Base-by-base conservation (phyloP, 2,797 vertebrate species). In the Champsocephalus gunnari region DNA sequence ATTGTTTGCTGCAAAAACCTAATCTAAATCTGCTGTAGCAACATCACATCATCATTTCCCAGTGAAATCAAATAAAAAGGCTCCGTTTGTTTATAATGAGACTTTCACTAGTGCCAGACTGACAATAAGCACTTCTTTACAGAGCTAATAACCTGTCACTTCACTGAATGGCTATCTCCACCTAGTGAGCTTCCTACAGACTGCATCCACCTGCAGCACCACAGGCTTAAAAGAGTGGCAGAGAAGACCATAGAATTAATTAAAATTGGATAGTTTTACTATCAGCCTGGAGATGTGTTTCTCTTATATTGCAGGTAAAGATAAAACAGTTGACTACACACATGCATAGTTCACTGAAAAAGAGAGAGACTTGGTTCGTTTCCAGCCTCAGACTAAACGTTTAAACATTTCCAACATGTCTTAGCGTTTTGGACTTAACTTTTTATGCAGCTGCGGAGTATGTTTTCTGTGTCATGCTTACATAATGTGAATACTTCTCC, bases 111-210 rank as follows among this genome's bases (percentile, higher is more conserved):
- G 3, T n/a, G 50, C 12, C 53, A 48, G 9, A 45, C 19, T 64
- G 0, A 50, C 21, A 75, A 65, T 43, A 32, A 77, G 61, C 38
- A 11, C n/a, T 21, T 54, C 28, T 72, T 17, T 28, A 71, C 13
- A 48, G 10, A 62, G 9, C 32, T 44, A 12, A 62, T 63, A 50
- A 71, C 9, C 16, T 55, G 21, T 56, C 5, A 16, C 51, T 87
- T 88, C 53, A 58, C 75, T 92, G 91, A 90, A 92, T 88, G 79
- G 76, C 91, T 86, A 93, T 90, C 92, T 43, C 94, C 94, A 94
- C 92, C 93, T 94, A 93, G 94, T 94, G 94, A 92, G 65, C 41
- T 65, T 66, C 83, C 63, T 16, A 49, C 38, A 70, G 84, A 88
- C 67, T 90, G 77, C 93, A 73, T 55, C 73, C 58, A 87, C 62